Evolutionary conservation across 2,113 vertebrate species (phyloP).

Genomic region (Saimiri boliviensis): DNA sequence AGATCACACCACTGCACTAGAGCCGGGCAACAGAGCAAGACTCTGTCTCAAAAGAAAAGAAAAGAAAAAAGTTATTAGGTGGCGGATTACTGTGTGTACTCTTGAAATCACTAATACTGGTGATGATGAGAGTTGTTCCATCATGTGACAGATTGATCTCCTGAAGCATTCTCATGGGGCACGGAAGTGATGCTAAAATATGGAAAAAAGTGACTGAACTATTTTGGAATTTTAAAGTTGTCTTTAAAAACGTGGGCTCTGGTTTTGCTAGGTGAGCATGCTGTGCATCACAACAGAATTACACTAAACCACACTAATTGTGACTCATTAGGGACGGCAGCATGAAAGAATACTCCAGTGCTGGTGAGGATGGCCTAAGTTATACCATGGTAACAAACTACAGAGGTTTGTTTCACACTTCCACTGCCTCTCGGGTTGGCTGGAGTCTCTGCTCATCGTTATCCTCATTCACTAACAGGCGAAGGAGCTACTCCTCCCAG

Average conservation of each 20-base stretch:
- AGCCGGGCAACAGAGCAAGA: no score
- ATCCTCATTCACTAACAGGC: neutral
- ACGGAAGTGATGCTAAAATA: neutral
- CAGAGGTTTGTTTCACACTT: neutral
- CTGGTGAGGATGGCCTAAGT: neutral
- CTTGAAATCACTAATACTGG: neutral
- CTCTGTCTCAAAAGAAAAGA: no score
- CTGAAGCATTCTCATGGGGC: neutral
- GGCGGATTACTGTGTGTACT: neutral
- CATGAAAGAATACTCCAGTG: neutral
- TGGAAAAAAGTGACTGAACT: neutral
- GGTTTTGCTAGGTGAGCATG: neutral
- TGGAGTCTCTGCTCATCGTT: neutral
- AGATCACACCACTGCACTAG: no score
- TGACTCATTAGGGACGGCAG: neutral
- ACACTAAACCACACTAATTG: neutral
- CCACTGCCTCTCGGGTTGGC: accelerated
- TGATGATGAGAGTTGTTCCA: neutral
- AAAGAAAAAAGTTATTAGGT: neutral
- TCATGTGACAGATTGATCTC: neutral
- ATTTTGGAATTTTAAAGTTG: neutral
- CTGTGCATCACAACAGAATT: neutral
- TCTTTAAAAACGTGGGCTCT: neutral
- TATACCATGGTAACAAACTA: accelerated
- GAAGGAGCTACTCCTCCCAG: neutral